Evolutionary conservation across 2,888 invertebrate genomes (phyloP), one percentile per base, ranked within the genome.

Genomic region (Steinernema hermaphroditum): DNA sequence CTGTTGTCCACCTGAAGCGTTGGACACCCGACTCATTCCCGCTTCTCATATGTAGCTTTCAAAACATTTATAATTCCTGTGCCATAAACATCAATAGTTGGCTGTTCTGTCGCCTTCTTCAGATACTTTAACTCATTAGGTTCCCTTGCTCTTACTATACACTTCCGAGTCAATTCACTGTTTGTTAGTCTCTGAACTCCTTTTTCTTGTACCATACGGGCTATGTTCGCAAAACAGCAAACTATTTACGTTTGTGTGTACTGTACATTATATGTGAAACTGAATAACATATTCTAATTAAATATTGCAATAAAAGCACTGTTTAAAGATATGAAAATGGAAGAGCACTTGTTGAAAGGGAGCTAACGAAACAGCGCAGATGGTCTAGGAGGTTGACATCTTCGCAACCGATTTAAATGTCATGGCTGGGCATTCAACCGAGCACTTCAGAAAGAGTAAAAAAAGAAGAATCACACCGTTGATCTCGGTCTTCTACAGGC

Each of bases 251-350:
- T 62, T 62, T 62, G 62, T 62, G n/a, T n/a, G 62, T 62, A 27
- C 62, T 32, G 1, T 32, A 62, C 37, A 12, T 62, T 32, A 16
- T 62, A 62, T 62, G 62, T 32, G 14, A 62, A 62, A 29, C 62
- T 62, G 22, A 27, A 54, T 62, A 32, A 29, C 62, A 62, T 62
- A 62, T 62, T 62, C 62, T 62, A 62, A 62, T 62, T 62, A 62
- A 62, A 62, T 62, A 62, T 62, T 62, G 62, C 62, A 62, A 62
- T 62, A 62, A 62, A 62, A 62, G 24, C 2, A 19, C 12, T 50
- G 50, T 24, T 50, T 50, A 19, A 50, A 50, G 8, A 4, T 16
- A n/a, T 16, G 16, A 6, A 41, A 41, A 41, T 41, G n/a, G n/a
- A n/a, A n/a, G n/a, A n/a, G n/a, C n/a, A n/a, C n/a, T n/a, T n/a